These are phyloP conservation scores for Chaetura pelagica DNA, from an alignment of 2,113 vertebrate species.

Conservation along the genomic window DNA sequence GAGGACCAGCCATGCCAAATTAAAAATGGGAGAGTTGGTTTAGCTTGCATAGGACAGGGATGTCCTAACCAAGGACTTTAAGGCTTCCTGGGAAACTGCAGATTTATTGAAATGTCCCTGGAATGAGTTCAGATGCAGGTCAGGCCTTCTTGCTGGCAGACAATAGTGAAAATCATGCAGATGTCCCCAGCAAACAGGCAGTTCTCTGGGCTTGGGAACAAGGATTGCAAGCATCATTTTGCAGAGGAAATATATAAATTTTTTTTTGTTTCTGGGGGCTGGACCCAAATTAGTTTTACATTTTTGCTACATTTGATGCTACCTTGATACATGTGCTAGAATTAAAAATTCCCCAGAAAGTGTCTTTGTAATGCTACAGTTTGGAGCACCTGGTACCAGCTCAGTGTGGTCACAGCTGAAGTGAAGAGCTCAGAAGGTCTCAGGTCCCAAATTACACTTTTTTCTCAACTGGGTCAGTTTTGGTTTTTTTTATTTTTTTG, in stretches of 20 bases:
- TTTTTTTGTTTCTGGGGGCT: not conserved
- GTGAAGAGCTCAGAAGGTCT: not conserved
- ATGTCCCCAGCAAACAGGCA: not conserved
- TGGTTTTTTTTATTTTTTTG: not conserved
- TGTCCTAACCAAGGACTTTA: conserved; percentile 7
- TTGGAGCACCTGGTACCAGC: not conserved
- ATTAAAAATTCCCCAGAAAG: not conserved
- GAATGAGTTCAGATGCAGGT: not conserved
- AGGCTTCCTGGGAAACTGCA: not conserved
- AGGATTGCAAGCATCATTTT: not conserved
- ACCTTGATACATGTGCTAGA: not conserved
- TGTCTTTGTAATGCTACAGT: not conserved
- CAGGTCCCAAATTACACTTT: not conserved
- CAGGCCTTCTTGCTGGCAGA: not conserved
- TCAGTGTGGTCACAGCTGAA: not conserved
- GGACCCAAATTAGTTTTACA: not conserved
- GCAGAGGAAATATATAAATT: not conserved
- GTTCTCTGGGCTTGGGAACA: not conserved
- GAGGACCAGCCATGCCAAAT: conserved; percentile 24
- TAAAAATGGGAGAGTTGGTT: not conserved
- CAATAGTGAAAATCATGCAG: not conserved
- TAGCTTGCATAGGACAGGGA: not conserved
- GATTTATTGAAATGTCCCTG: conserved; percentile 4
- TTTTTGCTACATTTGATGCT: not conserved
- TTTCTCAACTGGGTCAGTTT: not conserved